Evolutionary conservation across 2,113 vertebrate species (phyloP).

Genomic region (Amia ocellicauda): DNA sequence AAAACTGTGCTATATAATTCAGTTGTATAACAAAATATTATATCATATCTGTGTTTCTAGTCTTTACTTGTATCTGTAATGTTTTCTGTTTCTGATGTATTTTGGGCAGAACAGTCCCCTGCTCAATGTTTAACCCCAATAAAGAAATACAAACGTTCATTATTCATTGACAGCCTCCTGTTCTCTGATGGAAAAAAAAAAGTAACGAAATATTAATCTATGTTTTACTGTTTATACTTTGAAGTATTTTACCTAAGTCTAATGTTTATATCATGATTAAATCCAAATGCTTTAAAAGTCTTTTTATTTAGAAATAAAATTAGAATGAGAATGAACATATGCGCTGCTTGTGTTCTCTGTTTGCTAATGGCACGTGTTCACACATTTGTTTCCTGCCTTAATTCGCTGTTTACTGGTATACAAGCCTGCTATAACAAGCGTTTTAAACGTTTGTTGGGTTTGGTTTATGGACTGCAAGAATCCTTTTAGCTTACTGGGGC

Average conservation of each 20-base stretch:
- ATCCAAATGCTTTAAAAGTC: conserved; percentile 20
- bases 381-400: background rate
- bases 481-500: background rate
- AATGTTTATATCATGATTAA: conserved; percentile 21
- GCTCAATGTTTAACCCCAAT: conserved; percentile 71
- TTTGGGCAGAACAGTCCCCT: conserved; percentile 58
- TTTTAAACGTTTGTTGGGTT: too few species aligned
- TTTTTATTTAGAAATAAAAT: conserved; percentile 34
- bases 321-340: conserved; percentile 23
- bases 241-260: conserved; percentile 12
- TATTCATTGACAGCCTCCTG: conserved; percentile 24
- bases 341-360: conserved; percentile 19
- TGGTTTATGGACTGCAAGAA: too few species aligned
- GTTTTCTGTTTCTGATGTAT: conserved; percentile 73
- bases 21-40: conserved; percentile 71
- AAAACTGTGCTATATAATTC: conserved; percentile 69
- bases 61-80: conserved; percentile 70
- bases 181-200: conserved; percentile 19
- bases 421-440: background rate
- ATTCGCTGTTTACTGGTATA: background rate
- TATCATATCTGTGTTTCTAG: conserved; percentile 75
- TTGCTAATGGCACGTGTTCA: background rate
- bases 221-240: conserved; percentile 22
- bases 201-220: background rate
- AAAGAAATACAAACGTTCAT: conserved; percentile 64